Percentiles rank a stretch among this genome's conserved stretches.
Evolutionary conservation across 2,797 vertebrate species (phyloP).

Genomic region (Anolis apletophallus): DNA sequence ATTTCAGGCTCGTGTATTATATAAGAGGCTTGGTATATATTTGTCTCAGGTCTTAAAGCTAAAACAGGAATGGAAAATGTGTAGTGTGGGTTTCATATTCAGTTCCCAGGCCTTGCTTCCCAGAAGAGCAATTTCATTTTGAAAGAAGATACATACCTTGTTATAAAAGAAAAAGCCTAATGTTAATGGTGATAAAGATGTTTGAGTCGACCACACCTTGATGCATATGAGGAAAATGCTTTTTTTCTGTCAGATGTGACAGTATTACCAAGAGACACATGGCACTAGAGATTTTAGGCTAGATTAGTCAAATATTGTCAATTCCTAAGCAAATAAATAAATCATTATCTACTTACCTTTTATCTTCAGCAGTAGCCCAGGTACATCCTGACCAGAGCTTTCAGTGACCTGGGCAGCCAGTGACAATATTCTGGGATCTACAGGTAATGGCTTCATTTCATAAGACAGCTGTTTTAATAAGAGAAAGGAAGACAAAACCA

Average conservation of each 20-base stretch:
- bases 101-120: neutral
- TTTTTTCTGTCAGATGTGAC: neutral
- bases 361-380: constrained; percentile 77
- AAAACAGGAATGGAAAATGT: neutral
- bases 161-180: neutral
- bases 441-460: constrained; percentile 59
- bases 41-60: neutral
- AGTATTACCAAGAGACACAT: neutral
- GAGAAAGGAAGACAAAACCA: neutral
- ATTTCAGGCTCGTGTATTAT: neutral
- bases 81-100: neutral
- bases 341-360: constrained; percentile 73
- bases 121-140: neutral
- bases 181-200: neutral
- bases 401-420: constrained; percentile 79
- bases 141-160: neutral
- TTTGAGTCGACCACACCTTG: neutral
- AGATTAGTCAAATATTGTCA: neutral
- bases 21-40: neutral
- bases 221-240: neutral
- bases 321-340: neutral
- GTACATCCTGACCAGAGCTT: constrained; percentile 75
- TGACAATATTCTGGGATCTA: constrained; percentile 74
- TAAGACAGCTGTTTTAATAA: constrained; percentile 47
- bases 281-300: neutral